phyloP scores from a whole-genome alignment of 2,888 invertebrate genomes.

The Nomada ruficornis region DNA sequence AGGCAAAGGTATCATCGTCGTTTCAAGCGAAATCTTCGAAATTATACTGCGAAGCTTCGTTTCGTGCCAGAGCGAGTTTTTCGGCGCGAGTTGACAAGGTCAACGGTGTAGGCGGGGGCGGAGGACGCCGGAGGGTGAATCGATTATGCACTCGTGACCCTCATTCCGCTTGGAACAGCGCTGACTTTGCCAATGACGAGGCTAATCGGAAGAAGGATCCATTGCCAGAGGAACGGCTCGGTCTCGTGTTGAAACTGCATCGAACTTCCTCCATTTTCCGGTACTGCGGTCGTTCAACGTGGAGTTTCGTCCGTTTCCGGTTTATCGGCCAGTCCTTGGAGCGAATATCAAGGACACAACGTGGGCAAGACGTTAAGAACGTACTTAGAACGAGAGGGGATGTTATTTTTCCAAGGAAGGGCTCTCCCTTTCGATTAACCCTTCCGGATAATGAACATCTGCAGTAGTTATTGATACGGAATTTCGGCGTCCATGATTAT shows the following conservation, averaged over 20 bases:
- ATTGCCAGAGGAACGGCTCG: conserved; percentile 22
- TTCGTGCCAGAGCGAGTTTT: conserved; percentile 27
- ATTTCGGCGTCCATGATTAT: no score
- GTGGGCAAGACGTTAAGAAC: background rate
- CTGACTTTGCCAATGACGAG: conserved; percentile 64
- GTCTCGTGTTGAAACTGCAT: conserved; percentile 23
- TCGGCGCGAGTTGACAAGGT: conserved; percentile 63
- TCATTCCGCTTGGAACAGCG: conserved; percentile 66
- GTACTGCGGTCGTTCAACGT: conserved; percentile 29
- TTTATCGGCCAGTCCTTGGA: conserved; percentile 23
- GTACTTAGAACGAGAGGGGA: background rate
- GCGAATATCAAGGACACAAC: conserved; percentile 21
- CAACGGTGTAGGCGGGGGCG: conserved; percentile 32
- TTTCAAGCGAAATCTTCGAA: no score
- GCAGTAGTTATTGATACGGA: no score
- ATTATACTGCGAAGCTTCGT: background rate
- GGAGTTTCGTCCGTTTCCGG: conserved; percentile 34
- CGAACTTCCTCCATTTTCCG: conserved; percentile 28
- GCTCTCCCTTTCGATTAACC: no score
- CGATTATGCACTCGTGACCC: conserved; percentile 78
- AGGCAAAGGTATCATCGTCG: no score
- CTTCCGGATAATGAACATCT: no score
- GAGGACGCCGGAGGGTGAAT: conserved; percentile 71
- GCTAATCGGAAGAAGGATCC: conserved; percentile 47
- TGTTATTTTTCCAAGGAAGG: background rate